A percentile compares a stretch with the other conserved stretches of the same genome.
phyloP scores from a whole-genome alignment of 30 jellyfish, hydroid and myxozoan species.

The Aurelia coerulea region DNA sequence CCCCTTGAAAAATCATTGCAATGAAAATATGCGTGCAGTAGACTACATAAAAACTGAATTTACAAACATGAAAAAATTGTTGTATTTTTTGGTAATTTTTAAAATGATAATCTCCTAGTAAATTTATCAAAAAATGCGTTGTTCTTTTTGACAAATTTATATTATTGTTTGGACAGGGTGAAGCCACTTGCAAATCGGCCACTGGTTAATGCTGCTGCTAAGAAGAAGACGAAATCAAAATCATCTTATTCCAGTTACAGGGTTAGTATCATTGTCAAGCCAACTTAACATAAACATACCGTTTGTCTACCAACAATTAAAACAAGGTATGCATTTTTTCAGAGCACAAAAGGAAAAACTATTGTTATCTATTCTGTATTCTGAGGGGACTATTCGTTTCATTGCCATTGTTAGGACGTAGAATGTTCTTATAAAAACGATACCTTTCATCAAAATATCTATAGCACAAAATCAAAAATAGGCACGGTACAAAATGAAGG shows the following conservation, averaged over 20 bases:
- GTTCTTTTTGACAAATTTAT: background rate
- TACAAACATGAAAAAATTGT: background rate
- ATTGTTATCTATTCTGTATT: too few species aligned
- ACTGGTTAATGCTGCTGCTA: constrained; percentile 23
- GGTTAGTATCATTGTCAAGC: constrained; percentile 1
- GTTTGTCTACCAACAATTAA: too few species aligned
- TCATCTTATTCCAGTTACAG: constrained; percentile 53
- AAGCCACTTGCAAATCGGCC: constrained; percentile 86
- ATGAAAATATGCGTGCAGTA: background rate
- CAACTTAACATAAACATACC: too few species aligned
- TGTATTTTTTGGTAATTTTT: background rate
- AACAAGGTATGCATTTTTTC: too few species aligned
- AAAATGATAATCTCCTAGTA: background rate
- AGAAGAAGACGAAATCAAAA: constrained; percentile 23
- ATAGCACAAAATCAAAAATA: too few species aligned
- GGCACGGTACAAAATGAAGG: too few species aligned
- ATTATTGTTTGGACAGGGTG: constrained; percentile 56
- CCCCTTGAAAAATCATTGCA: background rate
- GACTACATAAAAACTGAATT: background rate
- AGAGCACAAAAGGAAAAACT: too few species aligned
- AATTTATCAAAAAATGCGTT: background rate
- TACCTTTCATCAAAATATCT: too few species aligned
- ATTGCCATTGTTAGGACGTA: too few species aligned
- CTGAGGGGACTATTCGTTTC: too few species aligned
- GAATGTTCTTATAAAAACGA: too few species aligned